Percentiles rank a stretch among this genome's conserved stretches.
phyloP scores from a whole-genome alignment of 2,888 invertebrate species.

The Phymatocera aterrima region DNA sequence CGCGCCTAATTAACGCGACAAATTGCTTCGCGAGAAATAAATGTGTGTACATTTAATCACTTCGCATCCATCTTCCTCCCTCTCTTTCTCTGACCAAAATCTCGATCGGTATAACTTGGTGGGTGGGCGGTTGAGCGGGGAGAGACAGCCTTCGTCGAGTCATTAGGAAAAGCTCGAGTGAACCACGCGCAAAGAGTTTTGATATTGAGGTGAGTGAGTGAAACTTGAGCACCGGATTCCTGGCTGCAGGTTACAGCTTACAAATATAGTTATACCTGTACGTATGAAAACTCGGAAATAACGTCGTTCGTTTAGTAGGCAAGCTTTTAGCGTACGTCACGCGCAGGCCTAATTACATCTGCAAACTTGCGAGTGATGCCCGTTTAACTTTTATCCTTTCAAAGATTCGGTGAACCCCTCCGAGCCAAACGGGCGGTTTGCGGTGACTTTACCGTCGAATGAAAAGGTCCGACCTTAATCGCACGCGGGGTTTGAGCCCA shows the following conservation, averaged over 20 bases:
- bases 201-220: neutral
- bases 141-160: neutral
- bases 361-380: slow-evolving; percentile 36
- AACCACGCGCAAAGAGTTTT: slow-evolving; percentile 23
- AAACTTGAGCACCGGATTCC: neutral
- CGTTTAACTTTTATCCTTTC: slow-evolving; percentile 38
- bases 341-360: slow-evolving; percentile 37
- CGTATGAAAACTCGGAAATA: neutral
- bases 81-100: slow-evolving; percentile 29
- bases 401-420: slow-evolving; percentile 19
- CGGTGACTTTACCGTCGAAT: slow-evolving; percentile 12
- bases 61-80: slow-evolving; percentile 40
- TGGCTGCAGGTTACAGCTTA: neutral
- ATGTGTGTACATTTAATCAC: slow-evolving; percentile 62
- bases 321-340: slow-evolving; percentile 28
- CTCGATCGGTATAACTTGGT: slow-evolving; percentile 9
- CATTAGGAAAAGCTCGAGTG: neutral
- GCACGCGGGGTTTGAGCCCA: neutral
- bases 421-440: no score
- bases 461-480: slow-evolving; percentile 29
- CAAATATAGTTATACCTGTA: neutral
- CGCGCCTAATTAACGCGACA: slow-evolving; percentile 70
- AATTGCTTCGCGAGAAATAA: slow-evolving; percentile 66
- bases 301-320: slow-evolving; percentile 9
- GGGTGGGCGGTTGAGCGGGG: no score